These are phyloP conservation scores for Cylloceria caligata DNA, from an alignment of 2,888 invertebrate genomes.

Conservation along the genomic window DNA sequence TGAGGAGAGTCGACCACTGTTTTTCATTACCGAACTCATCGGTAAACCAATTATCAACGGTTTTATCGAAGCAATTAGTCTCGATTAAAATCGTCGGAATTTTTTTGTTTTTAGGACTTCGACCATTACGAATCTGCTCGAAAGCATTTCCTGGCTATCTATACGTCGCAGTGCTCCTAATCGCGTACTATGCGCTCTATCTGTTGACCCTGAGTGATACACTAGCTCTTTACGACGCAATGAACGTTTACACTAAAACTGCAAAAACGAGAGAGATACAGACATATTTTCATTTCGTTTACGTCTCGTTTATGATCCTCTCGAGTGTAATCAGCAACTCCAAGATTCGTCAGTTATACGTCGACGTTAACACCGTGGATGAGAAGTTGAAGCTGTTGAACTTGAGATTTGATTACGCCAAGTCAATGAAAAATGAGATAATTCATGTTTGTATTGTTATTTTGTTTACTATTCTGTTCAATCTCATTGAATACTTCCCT, in stretches of 20 bases:
- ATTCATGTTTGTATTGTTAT: slow-evolving; percentile 50
- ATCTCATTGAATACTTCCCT: slow-evolving; percentile 64
- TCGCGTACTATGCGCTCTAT: slow-evolving; percentile 46
- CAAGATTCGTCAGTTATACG: slow-evolving; percentile 36
- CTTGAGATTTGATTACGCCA: slow-evolving; percentile 51
- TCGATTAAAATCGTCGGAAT: not conserved
- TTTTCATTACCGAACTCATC: slow-evolving; percentile 63
- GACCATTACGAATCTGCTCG: slow-evolving; percentile 50
- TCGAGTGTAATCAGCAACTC: slow-evolving; percentile 22
- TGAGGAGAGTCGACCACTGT: slow-evolving; percentile 62
- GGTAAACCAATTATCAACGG: slow-evolving; percentile 56
- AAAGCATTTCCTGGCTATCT: slow-evolving; percentile 62
- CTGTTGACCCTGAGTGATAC: slow-evolving; percentile 39
- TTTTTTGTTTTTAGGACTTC: slow-evolving; percentile 62
- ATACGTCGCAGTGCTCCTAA: slow-evolving; percentile 52
- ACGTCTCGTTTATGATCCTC: slow-evolving; percentile 53
- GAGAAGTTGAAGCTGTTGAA: slow-evolving; percentile 65
- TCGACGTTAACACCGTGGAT: slow-evolving; percentile 54
- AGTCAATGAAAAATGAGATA: slow-evolving; percentile 50
- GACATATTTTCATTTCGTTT: too few species aligned
- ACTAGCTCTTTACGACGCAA: slow-evolving; percentile 33
- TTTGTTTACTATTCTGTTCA: slow-evolving; percentile 60
- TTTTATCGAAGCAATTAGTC: not conserved
- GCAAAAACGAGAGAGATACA: slow-evolving; percentile 26
- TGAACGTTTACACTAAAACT: slow-evolving; percentile 45